Base-by-base conservation (phyloP, 2,113 vertebrate species). In the Carassius carassius region DNA sequence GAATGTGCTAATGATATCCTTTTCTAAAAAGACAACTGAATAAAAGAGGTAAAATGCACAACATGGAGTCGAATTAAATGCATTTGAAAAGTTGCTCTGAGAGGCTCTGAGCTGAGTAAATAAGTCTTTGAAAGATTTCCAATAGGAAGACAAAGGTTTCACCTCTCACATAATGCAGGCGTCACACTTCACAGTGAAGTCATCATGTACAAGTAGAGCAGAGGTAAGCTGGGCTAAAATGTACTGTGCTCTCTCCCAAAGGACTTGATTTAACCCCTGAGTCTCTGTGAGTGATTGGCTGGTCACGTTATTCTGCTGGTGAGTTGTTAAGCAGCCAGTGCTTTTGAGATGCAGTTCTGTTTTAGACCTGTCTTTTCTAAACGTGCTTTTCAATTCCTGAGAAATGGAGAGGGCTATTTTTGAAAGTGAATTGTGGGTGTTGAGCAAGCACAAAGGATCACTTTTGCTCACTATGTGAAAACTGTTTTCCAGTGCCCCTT, bases 1-100 rank as follows among this genome's bases (percentile, higher is more conserved):
- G 85, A 92, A 90, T 94, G 93, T 91, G 88, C 89, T 88, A 90
- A 92, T 89, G 89, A 88, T 76, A 88, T 83, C 90, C 91, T 91
- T 91, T 91, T 90, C 70, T 89, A 90, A 90, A 51, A 94, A 29
- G n/a, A 87, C 81, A 87, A 82, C 70, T 56, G 21, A 76, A 78
- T 29, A 88, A 89, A 87, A 76, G 74, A 83, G 54, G 65, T 80
- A 65, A 62, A 62, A 37, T 29, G 12, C 74, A 32, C 3, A 13
- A 76, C 8, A 17, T 5, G 5, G 41, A 54, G 19, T 51, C 44
- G 21, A 63, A 56, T 79, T 62, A 1, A 47, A 5, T 65, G 8
- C 29, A n/a, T 49, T 14, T 19, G 21, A 35, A 73, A 73, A 5
- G 32, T 9, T 37, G 25, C 25, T 35, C n/a, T 2, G 2, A 16